Conservation (phyloP, 2,113 vertebrate genomes). For the Eurystomus gularis region DNA sequence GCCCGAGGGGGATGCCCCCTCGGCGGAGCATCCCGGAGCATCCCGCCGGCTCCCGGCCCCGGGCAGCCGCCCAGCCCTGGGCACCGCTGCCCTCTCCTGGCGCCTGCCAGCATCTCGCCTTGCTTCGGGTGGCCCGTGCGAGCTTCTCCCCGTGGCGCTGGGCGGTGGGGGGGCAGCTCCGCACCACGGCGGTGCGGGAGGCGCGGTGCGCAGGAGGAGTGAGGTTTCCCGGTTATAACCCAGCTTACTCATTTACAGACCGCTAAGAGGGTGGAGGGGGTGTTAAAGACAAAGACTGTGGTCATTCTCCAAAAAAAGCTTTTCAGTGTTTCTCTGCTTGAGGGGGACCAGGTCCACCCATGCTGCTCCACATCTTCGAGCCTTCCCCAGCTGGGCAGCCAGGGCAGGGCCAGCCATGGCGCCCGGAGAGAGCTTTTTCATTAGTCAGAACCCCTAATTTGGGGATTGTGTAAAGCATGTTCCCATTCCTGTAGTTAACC, state of each 20-base stretch:
- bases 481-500: not conserved
- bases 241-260: not conserved
- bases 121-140: accelerated
- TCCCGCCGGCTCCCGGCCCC: too few relatives aligned
- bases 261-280: not conserved
- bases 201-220: accelerated
- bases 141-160: accelerated
- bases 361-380: not conserved
- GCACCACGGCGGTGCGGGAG: accelerated
- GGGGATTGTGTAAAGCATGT: not conserved
- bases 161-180: accelerated
- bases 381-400: not conserved
- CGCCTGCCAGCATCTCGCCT: not conserved
- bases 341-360: not conserved
- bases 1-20: too few relatives aligned
- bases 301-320: not conserved
- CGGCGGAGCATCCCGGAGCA: too few relatives aligned
- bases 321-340: not conserved
- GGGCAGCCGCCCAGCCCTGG: not conserved
- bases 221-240: not conserved
- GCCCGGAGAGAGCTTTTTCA: not conserved
- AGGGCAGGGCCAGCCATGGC: accelerated
- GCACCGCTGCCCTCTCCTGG: constrained; percentile 57
- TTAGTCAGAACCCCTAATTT: not conserved
- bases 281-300: too few relatives aligned